These are phyloP conservation scores for Camelus bactrianus DNA, from an alignment of 2,113 vertebrate species.

Conservation along the genomic window DNA sequence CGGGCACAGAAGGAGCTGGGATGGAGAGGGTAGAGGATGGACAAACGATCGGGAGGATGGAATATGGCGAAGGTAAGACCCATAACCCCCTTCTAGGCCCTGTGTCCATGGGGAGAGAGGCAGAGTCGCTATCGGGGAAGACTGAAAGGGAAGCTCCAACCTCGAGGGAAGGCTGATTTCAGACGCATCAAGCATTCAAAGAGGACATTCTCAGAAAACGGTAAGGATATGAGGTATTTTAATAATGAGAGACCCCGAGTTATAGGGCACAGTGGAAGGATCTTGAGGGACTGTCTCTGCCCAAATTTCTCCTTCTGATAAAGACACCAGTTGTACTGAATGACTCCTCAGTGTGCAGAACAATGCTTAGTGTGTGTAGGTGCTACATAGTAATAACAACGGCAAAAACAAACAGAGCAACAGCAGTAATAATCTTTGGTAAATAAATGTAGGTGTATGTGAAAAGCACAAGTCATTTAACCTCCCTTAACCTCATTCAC, in stretches of 20 bases:
- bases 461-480: neutral
- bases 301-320: constrained; percentile 37
- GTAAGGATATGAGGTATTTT: neutral
- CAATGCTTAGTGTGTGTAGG: neutral
- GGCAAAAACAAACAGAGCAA: neutral
- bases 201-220: neutral
- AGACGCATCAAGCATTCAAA: neutral
- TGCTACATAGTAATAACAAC: neutral
- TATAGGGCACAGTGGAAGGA: neutral
- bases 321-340: neutral
- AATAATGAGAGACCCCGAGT: neutral
- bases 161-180: neutral
- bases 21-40: neutral
- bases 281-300: neutral
- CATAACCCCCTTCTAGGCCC: too few relatives aligned
- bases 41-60: neutral
- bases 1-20: neutral
- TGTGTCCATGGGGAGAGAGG: neutral
- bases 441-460: neutral
- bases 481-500: constrained; percentile 5
- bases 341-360: neutral
- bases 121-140: neutral
- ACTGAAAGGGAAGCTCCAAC: neutral
- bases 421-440: neutral
- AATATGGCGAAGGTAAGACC: neutral